These are phyloP conservation scores for Ichneumoninae sp. DNA, from an alignment of 2,888 invertebrate species.

Conservation along the genomic window DNA sequence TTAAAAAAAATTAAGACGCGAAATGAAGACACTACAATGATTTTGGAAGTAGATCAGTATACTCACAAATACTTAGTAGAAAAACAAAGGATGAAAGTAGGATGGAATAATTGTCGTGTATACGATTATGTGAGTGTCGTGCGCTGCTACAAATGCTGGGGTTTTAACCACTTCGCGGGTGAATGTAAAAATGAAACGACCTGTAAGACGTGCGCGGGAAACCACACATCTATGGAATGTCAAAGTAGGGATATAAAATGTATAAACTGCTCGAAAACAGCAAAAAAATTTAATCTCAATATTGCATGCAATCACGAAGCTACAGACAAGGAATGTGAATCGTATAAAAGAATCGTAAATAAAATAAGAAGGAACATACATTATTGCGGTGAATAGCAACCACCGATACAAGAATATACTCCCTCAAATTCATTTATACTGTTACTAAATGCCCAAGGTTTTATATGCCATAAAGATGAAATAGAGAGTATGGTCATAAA, in stretches of 20 bases:
- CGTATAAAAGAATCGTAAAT: constrained; percentile 28
- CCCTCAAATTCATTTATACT: not conserved
- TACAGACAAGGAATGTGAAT: constrained; percentile 18
- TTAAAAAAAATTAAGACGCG: not conserved
- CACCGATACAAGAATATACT: not conserved
- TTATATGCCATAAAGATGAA: constrained; percentile 24
- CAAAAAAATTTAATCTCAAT: constrained; percentile 5
- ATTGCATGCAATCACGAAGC: constrained; percentile 21
- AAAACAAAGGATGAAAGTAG: constrained; percentile 27
- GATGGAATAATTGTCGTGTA: constrained; percentile 32
- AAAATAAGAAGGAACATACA: constrained; percentile 23
- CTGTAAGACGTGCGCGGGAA: constrained; percentile 20
- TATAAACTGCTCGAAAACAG: constrained; percentile 5
- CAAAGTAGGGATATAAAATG: constrained; percentile 4
- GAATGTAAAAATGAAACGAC: constrained; percentile 10
- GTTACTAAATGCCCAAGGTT: constrained; percentile 41
- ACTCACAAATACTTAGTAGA: not conserved
- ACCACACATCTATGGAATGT: constrained; percentile 11
- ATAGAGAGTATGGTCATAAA: not conserved
- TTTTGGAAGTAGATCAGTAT: constrained; percentile 37
- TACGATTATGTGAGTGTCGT: constrained; percentile 20
- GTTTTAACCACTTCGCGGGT: not conserved
- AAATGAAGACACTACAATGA: not conserved
- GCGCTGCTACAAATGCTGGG: constrained; percentile 31
- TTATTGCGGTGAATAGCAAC: constrained; percentile 38